Conservation (phyloP, 2,113 vertebrate species). For the Ifrita kowaldi region DNA sequence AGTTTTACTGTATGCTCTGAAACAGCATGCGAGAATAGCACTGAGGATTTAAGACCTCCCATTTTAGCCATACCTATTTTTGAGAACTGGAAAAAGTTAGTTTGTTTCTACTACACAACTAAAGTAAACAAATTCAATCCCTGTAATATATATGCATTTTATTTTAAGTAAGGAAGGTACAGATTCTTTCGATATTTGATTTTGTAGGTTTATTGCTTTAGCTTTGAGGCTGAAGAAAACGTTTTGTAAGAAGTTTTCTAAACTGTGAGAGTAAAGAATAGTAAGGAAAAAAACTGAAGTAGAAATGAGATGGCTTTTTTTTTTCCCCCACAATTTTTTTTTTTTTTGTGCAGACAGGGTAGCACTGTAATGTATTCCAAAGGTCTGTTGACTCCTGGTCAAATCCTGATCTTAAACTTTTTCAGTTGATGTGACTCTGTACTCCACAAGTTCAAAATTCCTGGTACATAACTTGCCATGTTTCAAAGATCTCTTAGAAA, state of each 20-base stretch:
- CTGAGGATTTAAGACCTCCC: not conserved
- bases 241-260: not conserved
- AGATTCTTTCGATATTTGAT: not conserved
- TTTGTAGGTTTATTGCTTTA: not conserved
- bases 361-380: not conserved
- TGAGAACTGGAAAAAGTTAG: not conserved
- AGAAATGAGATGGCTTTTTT: not conserved
- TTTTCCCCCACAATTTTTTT: no score
- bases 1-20: not conserved
- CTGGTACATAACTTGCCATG: not conserved
- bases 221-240: not conserved
- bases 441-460: not conserved
- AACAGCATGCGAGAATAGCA: not conserved
- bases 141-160: not conserved
- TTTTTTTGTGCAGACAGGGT: not conserved
- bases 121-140: not conserved
- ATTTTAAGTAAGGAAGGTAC: not conserved
- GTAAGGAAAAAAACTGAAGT: not conserved
- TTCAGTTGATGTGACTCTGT: not conserved
- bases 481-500: not conserved
- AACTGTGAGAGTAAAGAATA: not conserved
- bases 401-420: not conserved
- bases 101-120: not conserved
- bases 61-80: not conserved
- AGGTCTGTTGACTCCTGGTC: not conserved